Base-by-base conservation (phyloP, 2,113 vertebrate genomes). In the Pogonocichla stellata region DNA sequence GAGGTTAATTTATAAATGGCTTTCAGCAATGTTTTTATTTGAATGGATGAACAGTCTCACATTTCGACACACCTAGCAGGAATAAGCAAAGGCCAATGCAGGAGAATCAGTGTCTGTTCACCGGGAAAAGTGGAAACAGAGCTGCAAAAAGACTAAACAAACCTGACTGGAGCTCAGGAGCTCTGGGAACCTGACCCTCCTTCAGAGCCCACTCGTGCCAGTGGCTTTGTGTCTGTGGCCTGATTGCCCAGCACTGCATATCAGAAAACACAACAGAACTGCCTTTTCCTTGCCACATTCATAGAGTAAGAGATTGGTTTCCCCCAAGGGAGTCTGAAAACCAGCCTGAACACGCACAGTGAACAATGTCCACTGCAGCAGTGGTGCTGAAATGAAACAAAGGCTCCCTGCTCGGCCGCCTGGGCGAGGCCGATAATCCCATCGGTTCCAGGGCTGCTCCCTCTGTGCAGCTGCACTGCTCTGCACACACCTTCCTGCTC, bases 351-450 rank as follows among this genome's bases (percentile, higher is more conserved):
- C 23, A 72, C 24, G 33, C 88, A 89, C 79, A 92, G 20, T 28
- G 47, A 71, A 60, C 29, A 66, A 73, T 84, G 96, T 79, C 58
- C 86, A 67, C 61, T 62, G 90, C 93, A 88, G 84, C 29, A 57
- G 38, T 34, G 86, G 47, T 83, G 89, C 56, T 14, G 19, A 78
- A 58, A 90, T 74, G 58, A 93, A 96, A 93, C 92, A 94, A 95
- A 96, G 53, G 78, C 75, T 91, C 42, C 90, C 70, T 83, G 74
- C 66, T 84, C 48, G 3, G 66, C 86, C 43, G n/a, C 58, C 73
- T 48, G 19, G 2, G 1, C 1, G 7, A 82, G 90, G 79, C 26
- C 9, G 64, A 48, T 95, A 97, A 97, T 94, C 94, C 92, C 93
- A 93, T 96, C 20, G 2, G 96, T 94, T 95, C 88, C 94, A 96